Evolutionary conservation across 1,140 invertebrate genomes (phyloP).

Genomic region (Subanguina moxae): DNA sequence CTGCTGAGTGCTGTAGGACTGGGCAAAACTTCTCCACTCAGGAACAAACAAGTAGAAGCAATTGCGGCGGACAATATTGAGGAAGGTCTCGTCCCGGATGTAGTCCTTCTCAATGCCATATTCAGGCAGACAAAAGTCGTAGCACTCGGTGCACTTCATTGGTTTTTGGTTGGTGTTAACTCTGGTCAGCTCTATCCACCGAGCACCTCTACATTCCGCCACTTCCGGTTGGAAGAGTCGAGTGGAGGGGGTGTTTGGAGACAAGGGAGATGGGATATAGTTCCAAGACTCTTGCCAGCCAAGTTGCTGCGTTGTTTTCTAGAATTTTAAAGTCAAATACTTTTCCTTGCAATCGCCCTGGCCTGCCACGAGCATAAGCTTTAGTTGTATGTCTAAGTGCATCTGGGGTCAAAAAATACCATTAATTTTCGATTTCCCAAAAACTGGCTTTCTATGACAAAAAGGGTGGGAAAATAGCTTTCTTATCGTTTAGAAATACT

Average conservation of each 20-base stretch:
- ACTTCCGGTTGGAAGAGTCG: conserved; percentile 47
- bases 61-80: conserved; percentile 52
- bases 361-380: too few species aligned
- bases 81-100: conserved; percentile 40
- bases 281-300: conserved; percentile 57
- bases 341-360: not conserved
- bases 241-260: conserved; percentile 3
- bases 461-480: too few species aligned
- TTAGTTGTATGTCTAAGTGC: too few species aligned
- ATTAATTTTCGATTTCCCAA: too few species aligned
- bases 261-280: conserved; percentile 41
- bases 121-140: conserved; percentile 56
- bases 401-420: too few species aligned
- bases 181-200: conserved; percentile 47
- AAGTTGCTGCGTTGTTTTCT: conserved; percentile 35
- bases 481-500: not conserved
- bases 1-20: conserved; percentile 43
- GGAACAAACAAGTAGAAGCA: conserved; percentile 58
- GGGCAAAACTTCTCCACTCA: conserved; percentile 50
- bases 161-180: conserved; percentile 37
- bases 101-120: conserved; percentile 50
- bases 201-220: conserved; percentile 48
- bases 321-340: conserved; percentile 7
- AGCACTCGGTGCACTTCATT: conserved; percentile 54
- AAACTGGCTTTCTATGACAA: too few species aligned